phyloP scores from a whole-genome alignment of 1,140 invertebrate species.

The Drosophila baimaii region DNA sequence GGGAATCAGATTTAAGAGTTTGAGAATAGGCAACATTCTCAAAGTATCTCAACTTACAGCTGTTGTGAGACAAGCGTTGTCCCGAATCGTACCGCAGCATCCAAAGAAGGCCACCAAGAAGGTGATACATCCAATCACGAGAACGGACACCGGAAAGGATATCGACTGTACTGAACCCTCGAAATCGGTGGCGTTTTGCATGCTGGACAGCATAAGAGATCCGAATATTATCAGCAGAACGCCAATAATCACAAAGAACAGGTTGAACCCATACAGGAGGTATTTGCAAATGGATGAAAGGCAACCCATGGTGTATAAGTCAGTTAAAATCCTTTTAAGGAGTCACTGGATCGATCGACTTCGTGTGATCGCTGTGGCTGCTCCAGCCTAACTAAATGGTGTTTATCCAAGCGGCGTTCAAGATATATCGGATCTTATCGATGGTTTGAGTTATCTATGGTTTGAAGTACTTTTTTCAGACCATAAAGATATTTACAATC shows the following conservation, averaged over 20 bases:
- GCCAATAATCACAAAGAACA: conserved; percentile 85
- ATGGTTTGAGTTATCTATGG: not conserved
- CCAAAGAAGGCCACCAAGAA: conserved; percentile 92
- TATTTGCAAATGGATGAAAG: conserved; percentile 73
- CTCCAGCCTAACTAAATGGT: conserved; percentile 1
- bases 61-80: conserved; percentile 91
- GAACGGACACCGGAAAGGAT: conserved; percentile 87
- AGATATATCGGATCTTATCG: conserved; percentile 4
- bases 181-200: conserved; percentile 84
- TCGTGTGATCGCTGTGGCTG: not conserved
- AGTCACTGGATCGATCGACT: not conserved
- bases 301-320: conserved; percentile 66
- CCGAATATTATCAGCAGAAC: conserved; percentile 87
- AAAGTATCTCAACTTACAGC: conserved; percentile 86
- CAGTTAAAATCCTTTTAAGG: not conserved
- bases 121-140: conserved; percentile 89
- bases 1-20: not conserved
- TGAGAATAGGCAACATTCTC: not conserved
- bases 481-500: conserved; percentile 8
- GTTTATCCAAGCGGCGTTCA: not conserved
- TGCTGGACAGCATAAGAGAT: conserved; percentile 85
- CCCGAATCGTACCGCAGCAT: conserved; percentile 92
- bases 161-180: conserved; percentile 84
- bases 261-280: conserved; percentile 74
- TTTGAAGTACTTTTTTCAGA: conserved; percentile 2